Base-by-base conservation (phyloP, 1,140 invertebrate species). In the Drosophila carrolli region DNA sequence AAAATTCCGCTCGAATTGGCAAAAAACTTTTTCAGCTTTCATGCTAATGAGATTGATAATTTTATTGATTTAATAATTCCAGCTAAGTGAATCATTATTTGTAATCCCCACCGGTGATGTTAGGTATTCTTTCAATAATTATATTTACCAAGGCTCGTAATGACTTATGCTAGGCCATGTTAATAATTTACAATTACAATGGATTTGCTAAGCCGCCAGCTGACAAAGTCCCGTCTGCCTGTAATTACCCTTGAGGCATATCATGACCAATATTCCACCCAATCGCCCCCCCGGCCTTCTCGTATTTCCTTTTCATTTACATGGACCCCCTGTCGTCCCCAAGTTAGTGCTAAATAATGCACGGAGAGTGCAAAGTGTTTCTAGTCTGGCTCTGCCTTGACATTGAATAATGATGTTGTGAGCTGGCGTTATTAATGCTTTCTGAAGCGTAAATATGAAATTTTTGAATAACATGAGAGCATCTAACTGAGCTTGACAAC, bases 61-160 rank as follows among this genome's bases (percentile, higher is more conserved):
- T 80, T 76, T 80, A 83, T 83, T 84, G 81, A 83, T 80, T 80
- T 84, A 83, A 82, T 82, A 82, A 74, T 48, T 53, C 51, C 35
- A 53, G 32, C 32, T 60, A 53, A 48, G 62, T 65, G 63, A 62
- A 73, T 73, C 71, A 62, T 43, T 37, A 56, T 44, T 62, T 58
- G 35, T 43, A 7, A 38, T 16, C 11, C 35, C 19, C 37, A 40
- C 6, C 40, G 47, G 14, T 38, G 68, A 57, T 61, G 56, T 68
- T 35, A 32, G 16, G 43, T 56, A 79, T 75, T 75, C 65, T 11
- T 50, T 59, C 32, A 16, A 51, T 79, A 82, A 78, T 75, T 63
- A 75, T 74, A 82, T 78, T 75, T 82, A 78, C 48, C 32, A 37
- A 38, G 68, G 11, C 16, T 27, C 16, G 32, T 48, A 79, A 57